Evolutionary conservation across 1,140 invertebrate species (phyloP).

Genomic region (Lepidurus apus): DNA sequence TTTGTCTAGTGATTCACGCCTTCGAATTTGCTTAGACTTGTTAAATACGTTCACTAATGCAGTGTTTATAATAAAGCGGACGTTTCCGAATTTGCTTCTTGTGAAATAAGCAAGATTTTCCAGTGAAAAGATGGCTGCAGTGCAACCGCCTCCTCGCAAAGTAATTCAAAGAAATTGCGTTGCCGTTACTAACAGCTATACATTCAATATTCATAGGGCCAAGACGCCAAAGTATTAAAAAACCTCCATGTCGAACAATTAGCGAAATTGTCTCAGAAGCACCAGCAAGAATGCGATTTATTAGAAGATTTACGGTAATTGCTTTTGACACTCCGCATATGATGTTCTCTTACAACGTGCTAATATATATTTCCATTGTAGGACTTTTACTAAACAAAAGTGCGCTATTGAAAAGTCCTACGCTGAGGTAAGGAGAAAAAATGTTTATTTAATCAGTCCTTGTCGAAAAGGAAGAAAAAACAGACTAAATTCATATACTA

Average conservation of each 20-base stretch:
- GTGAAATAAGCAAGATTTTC: neutral
- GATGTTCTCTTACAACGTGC: neutral
- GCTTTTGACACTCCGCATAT: neutral
- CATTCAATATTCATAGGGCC: constrained; percentile 60
- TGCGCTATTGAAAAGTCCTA: constrained; percentile 91
- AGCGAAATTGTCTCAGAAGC: constrained; percentile 83
- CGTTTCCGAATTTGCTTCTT: neutral
- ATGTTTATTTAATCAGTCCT: too few relatives aligned
- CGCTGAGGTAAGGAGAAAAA: constrained; percentile 65
- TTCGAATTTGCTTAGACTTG: neutral
- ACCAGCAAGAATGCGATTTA: constrained; percentile 92
- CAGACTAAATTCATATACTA: too few relatives aligned
- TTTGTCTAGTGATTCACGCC: neutral
- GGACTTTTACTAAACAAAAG: constrained; percentile 82
- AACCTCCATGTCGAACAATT: constrained; percentile 88
- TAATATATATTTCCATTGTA: constrained; percentile 46
- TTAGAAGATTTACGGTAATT: constrained; percentile 76
- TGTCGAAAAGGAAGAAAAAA: too few relatives aligned
- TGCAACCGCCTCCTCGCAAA: constrained; percentile 43
- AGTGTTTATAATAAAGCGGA: neutral
- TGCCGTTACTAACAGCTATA: constrained; percentile 36
- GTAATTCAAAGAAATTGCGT: constrained; percentile 35
- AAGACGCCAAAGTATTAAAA: constrained; percentile 81
- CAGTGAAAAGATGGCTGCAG: constrained; percentile 27
- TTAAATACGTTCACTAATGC: neutral